These are phyloP conservation scores for Odocoileus hemionus DNA, from an alignment of 2,113 vertebrate species.

Conservation along the genomic window DNA sequence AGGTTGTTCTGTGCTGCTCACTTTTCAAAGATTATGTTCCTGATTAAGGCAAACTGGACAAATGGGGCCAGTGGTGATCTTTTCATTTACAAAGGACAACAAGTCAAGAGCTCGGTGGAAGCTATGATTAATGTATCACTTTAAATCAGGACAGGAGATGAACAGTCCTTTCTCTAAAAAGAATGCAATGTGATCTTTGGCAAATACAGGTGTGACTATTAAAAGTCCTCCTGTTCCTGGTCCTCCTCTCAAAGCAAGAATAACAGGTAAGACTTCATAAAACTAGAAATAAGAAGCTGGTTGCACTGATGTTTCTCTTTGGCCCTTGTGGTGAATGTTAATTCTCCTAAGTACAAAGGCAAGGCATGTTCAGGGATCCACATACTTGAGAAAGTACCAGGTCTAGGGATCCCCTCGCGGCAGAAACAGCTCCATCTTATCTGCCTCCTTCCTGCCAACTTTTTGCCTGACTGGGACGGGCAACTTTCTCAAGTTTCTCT, in stretches of 20 bases:
- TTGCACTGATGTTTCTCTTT: neutral
- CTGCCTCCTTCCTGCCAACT: neutral
- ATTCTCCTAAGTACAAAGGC: neutral
- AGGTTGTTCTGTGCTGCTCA: neutral
- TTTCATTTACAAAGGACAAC: constrained; percentile 35
- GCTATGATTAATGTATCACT: constrained; percentile 38
- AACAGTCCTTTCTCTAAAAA: constrained; percentile 11
- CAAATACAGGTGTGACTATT: neutral
- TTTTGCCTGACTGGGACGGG: neutral
- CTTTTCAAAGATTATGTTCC: constrained; percentile 34
- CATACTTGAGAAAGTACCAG: neutral
- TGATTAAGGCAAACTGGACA: constrained; percentile 44
- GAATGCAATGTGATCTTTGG: constrained; percentile 29
- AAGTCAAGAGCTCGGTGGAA: neutral
- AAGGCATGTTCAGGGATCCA: neutral
- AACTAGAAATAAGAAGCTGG: neutral
- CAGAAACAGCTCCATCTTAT: neutral
- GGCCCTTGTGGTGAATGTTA: neutral
- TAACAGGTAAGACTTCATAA: neutral
- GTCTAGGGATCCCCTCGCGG: neutral
- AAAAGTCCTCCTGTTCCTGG: neutral
- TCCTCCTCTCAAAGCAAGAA: neutral
- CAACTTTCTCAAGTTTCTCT: neutral
- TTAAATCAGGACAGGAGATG: constrained; percentile 2
- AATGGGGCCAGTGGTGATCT: neutral